Evolutionary conservation across 2,797 vertebrate species (phyloP).

Genomic region (Vespertilio murinus): DNA sequence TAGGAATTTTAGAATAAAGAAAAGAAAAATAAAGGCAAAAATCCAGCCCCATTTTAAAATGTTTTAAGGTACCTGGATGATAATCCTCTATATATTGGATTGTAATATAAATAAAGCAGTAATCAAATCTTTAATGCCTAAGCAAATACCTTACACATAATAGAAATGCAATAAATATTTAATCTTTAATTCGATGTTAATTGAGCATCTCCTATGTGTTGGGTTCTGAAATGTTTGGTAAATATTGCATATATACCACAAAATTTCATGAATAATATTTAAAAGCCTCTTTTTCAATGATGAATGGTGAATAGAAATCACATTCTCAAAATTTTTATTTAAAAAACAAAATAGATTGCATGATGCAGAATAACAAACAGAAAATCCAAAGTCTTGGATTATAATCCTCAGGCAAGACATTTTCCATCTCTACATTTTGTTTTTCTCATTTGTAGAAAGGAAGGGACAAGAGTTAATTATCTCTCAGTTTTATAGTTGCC

Average conservation of each 20-base stretch:
- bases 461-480: neutral
- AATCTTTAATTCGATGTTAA: neutral
- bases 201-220: neutral
- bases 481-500: neutral
- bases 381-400: neutral
- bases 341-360: neutral
- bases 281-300: neutral
- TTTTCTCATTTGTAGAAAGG: slow-evolving; percentile 23
- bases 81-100: neutral
- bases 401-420: neutral
- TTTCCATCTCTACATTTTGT: neutral
- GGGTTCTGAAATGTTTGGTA: neutral
- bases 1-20: neutral
- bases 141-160: neutral
- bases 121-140: neutral
- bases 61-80: slow-evolving; percentile 19
- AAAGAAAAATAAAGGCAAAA: slow-evolving; percentile 24
- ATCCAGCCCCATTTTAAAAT: neutral
- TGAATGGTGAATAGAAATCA: neutral
- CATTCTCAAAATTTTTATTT: neutral
- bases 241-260: neutral
- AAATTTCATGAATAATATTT: neutral
- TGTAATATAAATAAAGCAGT: neutral
- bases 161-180: neutral
- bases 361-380: neutral